Evolutionary conservation across 64 coral and sea anemone species (phyloP), one percentile per base, ranked within the genome.

Genomic region (Dendrophyllia cribrosa): DNA sequence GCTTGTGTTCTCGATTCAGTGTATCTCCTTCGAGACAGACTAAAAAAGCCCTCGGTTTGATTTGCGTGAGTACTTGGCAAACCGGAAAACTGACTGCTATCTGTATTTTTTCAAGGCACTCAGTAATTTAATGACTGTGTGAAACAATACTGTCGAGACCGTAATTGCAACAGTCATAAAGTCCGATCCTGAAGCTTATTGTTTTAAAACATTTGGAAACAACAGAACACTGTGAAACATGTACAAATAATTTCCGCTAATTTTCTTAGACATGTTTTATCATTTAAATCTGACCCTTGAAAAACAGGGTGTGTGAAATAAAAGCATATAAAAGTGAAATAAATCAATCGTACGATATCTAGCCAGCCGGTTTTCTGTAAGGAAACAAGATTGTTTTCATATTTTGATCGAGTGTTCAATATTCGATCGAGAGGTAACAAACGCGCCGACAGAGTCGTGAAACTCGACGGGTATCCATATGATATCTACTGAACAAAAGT

Each of bases 91-190:
- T 20, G 79, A 65, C 67, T 67, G 44, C 15, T 51, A 47, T 84
- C 43, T 53, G 6, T 49, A 67, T 21, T 84, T 84, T 84, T 66
- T 45, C 62, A 44, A 50, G 80, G n/a, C 62, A 50, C 80, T 84
- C 19, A 65, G 61, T 50, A 43, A 79, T 79, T 59, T 25, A 69
- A 24, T 24, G 52, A 84, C 19, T 8, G 56, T 13, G 56, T 51
- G 80, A 84, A 67, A 51, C 62, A 47, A 84, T 84, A 68, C 43
- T 68, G 46, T 21, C 80, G 58, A 66, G 22, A 48, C 62, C 19
- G 26, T 26, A n/a, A 63, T 12, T 64, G 21, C 79, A 11, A 63
- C 46, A 51, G 20, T 66, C 19, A 24, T 47, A 14, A 51, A 64
- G 6, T 6, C 46, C 45, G 10, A n/a, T 14, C 1, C 5, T 51